Conservation (phyloP, 2,113 vertebrate genomes). For the Periophthalmus modestus region DNA sequence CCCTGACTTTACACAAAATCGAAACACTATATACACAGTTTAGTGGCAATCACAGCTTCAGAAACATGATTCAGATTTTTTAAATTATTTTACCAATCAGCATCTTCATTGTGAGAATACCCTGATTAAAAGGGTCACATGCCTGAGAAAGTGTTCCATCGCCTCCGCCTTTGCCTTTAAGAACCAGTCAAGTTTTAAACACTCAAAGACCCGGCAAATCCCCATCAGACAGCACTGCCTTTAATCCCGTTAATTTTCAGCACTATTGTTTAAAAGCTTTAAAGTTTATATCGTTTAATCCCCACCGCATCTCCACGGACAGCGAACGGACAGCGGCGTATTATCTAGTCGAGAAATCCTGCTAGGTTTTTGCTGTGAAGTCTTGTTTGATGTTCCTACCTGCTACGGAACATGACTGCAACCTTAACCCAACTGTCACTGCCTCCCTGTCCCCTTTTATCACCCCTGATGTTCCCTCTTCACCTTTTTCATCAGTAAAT, state of each 20-base stretch:
- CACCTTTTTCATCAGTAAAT: conserved; percentile 71
- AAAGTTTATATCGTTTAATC: conserved; percentile 84
- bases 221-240: conserved; percentile 76
- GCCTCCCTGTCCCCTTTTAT: conserved; percentile 80
- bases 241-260: conserved; percentile 83
- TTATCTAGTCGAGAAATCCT: conserved; percentile 83
- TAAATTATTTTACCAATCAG: not conserved
- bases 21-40: not conserved
- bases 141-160: conserved; percentile 7
- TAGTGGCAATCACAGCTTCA: not conserved
- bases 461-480: conserved; percentile 72
- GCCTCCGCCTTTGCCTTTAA: conserved; percentile 22
- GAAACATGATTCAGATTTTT: not conserved
- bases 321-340: conserved; percentile 75
- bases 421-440: conserved; percentile 82
- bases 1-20: no score
- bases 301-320: conserved; percentile 74
- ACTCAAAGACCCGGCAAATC: conserved; percentile 79
- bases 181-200: conserved; percentile 74
- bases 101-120: conserved; percentile 7
- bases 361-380: conserved; percentile 77
- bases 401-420: conserved; percentile 79
- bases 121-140: conserved; percentile 12
- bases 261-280: conserved; percentile 83
- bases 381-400: conserved; percentile 81